A percentile compares a stretch with the other conserved stretches of the same genome.
Evolutionary conservation across 2,797 vertebrate genomes (phyloP).

Genomic region (Allobates femoralis): DNA sequence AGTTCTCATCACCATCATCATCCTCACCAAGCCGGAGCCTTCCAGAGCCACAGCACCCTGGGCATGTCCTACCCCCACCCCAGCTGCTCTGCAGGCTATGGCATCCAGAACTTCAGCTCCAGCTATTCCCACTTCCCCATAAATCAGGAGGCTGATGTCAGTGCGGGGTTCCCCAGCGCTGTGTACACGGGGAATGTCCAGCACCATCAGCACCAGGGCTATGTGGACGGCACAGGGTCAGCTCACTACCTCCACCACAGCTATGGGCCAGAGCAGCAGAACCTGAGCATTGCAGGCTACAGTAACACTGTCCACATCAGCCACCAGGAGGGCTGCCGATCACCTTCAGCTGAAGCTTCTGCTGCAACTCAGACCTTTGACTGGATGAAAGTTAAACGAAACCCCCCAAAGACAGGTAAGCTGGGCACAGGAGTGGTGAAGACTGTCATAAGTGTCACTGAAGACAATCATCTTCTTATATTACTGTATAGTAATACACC

Average conservation of each 20-base stretch:
- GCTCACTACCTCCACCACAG: conserved; percentile 72
- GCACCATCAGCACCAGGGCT: conserved; percentile 86
- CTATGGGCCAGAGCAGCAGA: conserved; percentile 89
- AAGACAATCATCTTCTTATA: not conserved
- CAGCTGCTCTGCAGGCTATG: conserved; percentile 84
- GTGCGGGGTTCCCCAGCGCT: conserved; percentile 84
- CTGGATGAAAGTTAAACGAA: conserved; percentile 99
- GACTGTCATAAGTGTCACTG: not conserved
- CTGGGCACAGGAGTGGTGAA: not conserved
- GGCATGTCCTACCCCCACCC: conserved; percentile 88
- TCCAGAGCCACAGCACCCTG: conserved; percentile 84
- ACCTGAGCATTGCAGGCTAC: conserved; percentile 81
- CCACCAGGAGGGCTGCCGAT: conserved; percentile 87
- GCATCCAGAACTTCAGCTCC: conserved; percentile 87
- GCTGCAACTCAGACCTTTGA: conserved; percentile 93
- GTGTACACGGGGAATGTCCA: conserved; percentile 91
- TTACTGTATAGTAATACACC: not conserved
- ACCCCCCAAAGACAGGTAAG: conserved; percentile 96
- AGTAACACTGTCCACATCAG: conserved; percentile 80
- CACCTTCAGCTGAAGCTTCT: conserved; percentile 85
- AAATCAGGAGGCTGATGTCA: conserved; percentile 89
- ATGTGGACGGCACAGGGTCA: conserved; percentile 81
- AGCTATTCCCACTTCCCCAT: conserved; percentile 89
- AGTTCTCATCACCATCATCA: conserved; percentile 77
- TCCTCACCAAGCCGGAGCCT: conserved; percentile 79